These are phyloP conservation scores for Galago senegalensis DNA, from an alignment of 2,797 vertebrate species.

Conservation along the genomic window DNA sequence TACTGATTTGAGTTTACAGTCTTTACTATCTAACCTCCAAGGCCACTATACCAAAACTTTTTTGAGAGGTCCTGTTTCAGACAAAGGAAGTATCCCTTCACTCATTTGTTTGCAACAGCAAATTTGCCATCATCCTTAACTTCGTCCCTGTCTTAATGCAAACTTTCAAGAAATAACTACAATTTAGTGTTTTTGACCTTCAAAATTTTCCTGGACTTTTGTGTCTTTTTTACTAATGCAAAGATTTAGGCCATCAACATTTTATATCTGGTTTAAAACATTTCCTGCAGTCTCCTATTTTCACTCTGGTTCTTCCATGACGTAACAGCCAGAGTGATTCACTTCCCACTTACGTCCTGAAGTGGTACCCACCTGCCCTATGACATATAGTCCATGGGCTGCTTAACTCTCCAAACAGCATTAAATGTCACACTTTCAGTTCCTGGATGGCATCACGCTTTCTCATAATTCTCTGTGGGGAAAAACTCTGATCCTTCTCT, in stretches of 20 bases:
- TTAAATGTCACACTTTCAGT: slow-evolving; percentile 35
- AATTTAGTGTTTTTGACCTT: neutral
- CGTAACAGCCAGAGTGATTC: neutral
- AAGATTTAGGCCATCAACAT: neutral
- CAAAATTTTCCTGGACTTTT: neutral
- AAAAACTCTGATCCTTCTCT: neutral
- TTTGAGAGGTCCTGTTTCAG: neutral
- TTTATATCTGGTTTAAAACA: neutral
- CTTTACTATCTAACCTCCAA: neutral
- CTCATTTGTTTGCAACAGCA: neutral
- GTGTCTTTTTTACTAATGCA: neutral
- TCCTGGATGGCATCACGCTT: neutral
- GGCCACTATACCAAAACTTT: neutral
- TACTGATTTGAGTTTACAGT: neutral
- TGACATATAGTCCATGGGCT: slow-evolving; percentile 44
- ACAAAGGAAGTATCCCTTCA: neutral
- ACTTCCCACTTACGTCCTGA: neutral
- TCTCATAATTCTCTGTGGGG: slow-evolving; percentile 40
- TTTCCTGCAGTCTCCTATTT: neutral
- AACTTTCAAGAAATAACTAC: neutral
- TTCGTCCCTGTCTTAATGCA: neutral
- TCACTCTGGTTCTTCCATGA: neutral
- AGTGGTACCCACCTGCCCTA: neutral
- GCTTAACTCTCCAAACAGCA: slow-evolving; percentile 11
- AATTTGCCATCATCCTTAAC: neutral